Evolutionary conservation across 2,113 vertebrate species (phyloP).

Genomic region (human): DNA sequence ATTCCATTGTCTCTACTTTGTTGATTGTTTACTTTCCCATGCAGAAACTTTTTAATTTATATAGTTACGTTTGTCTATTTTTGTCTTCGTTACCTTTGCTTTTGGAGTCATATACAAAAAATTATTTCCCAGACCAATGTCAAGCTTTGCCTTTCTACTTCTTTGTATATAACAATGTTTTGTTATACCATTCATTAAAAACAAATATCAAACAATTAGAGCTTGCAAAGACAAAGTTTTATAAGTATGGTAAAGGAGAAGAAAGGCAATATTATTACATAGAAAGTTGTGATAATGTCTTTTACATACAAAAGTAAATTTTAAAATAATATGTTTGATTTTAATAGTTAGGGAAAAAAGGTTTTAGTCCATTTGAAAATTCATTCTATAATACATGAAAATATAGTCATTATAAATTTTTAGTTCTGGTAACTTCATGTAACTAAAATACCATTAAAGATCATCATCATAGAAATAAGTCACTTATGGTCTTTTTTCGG

Average conservation of each 20-base stretch:
- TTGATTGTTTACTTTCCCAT: background rate
- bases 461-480: slow-evolving; percentile 1
- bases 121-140: background rate
- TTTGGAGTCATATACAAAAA: background rate
- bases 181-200: background rate
- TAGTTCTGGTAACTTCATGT: background rate
- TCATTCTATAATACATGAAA: slow-evolving; percentile 30
- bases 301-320: background rate
- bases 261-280: background rate
- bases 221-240: background rate
- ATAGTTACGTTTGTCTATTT: background rate
- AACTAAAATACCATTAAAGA: background rate
- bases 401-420: background rate
- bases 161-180: no score
- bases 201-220: background rate
- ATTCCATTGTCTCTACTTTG: background rate
- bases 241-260: background rate
- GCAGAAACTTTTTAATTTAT: background rate
- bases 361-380: slow-evolving; percentile 13
- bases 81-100: background rate
- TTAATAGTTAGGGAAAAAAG: background rate
- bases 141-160: background rate
- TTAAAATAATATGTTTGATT: slow-evolving; percentile 18
- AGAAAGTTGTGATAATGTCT: background rate
- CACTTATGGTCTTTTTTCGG: background rate